Percentiles rank a stretch among this genome's conserved stretches.
Evolutionary conservation across 1,140 invertebrate species (phyloP).

Genomic region (Teleogryllus occipitalis): DNA sequence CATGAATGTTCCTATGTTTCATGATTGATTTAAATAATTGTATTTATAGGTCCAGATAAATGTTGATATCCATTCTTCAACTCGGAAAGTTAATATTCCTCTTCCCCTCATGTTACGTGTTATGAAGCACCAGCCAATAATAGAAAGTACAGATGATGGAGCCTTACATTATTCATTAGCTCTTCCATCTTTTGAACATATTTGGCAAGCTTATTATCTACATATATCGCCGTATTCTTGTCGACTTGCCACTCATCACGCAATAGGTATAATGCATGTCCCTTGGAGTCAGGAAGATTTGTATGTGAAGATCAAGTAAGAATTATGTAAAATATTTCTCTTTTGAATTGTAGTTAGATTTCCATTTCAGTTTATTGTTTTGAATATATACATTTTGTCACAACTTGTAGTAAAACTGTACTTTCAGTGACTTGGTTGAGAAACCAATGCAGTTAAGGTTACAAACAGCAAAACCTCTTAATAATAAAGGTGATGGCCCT

Average conservation of each 20-base stretch:
- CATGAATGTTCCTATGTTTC: neutral
- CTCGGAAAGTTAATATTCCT: neutral
- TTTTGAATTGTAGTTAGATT: neutral
- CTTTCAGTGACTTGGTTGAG: conserved; percentile 9
- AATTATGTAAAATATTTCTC: conserved; percentile 16
- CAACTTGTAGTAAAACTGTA: neutral
- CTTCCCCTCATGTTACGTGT: conserved; percentile 33
- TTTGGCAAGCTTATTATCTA: conserved; percentile 51
- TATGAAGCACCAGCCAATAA: conserved; percentile 28
- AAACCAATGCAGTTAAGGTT: conserved; percentile 40
- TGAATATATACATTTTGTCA: neutral
- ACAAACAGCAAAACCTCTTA: conserved; percentile 34
- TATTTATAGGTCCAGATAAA: conserved; percentile 46
- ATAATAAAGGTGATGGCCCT: conserved; percentile 31
- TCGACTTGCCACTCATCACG: conserved; percentile 17
- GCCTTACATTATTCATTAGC: conserved; percentile 50
- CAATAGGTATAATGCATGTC: conserved; percentile 22
- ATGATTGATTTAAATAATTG: neutral
- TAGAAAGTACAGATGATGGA: conserved; percentile 28
- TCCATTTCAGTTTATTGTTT: neutral
- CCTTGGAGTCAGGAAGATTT: conserved; percentile 25
- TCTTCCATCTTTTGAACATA: conserved; percentile 43
- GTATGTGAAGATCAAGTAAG: conserved; percentile 10
- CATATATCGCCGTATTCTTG: conserved; percentile 41
- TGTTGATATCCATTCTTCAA: conserved; percentile 48